Percentiles rank a stretch among this genome's conserved stretches.
phyloP scores from a whole-genome alignment of 2,797 vertebrate genomes.

The Tarsius wallacei region DNA sequence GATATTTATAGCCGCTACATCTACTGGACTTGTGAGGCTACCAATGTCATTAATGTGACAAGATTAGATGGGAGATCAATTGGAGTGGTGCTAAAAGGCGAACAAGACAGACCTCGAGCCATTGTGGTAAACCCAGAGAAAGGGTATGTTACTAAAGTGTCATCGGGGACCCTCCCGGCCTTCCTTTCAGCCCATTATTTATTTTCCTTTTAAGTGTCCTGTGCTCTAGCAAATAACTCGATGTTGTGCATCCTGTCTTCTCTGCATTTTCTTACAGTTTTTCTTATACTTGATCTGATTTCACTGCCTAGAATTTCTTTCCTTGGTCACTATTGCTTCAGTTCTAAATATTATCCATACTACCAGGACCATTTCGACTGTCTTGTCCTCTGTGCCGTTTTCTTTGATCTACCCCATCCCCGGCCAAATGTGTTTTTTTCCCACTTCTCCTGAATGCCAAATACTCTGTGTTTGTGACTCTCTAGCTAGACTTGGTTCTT shows the following conservation, averaged over 20 bases:
- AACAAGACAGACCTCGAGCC: constrained; percentile 96
- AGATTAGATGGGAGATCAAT: constrained; percentile 95
- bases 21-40: constrained; percentile 99
- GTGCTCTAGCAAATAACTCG: neutral
- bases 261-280: neutral
- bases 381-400: neutral
- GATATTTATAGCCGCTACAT: constrained; percentile 99
- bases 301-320: constrained; percentile 42
- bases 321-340: neutral
- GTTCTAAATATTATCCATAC: neutral
- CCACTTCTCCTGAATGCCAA: neutral
- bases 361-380: neutral
- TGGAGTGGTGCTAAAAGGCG: constrained; percentile 96
- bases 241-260: neutral
- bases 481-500: neutral
- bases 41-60: constrained; percentile 98
- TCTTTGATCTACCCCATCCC: neutral
- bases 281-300: constrained; percentile 11
- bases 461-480: neutral
- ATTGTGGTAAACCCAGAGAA: constrained; percentile 98
- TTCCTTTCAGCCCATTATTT: neutral
- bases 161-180: neutral
- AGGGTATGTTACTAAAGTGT: constrained; percentile 92
- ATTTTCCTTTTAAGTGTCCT: neutral
- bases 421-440: neutral